Conservation (phyloP, 2,113 vertebrate genomes). For the Myodes glareolus region DNA sequence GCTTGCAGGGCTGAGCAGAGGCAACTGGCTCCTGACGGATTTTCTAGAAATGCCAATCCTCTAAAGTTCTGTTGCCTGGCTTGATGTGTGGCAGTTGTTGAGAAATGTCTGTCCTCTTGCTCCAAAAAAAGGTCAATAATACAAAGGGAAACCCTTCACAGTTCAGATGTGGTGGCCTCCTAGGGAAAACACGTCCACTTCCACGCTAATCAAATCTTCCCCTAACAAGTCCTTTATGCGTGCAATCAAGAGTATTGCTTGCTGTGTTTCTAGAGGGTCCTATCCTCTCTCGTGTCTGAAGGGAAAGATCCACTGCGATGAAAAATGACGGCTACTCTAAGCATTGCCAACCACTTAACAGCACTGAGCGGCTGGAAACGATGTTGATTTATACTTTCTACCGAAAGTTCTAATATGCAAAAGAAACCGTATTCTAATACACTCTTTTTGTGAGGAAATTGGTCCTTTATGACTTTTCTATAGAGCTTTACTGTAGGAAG, state of each 20-base stretch:
- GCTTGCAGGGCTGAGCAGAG: neutral
- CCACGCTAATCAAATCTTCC: conserved; percentile 45
- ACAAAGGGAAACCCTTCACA: conserved; percentile 51
- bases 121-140: conserved; percentile 62
- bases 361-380: conserved; percentile 57
- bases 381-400: conserved; percentile 82
- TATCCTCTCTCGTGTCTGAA: conserved; percentile 15
- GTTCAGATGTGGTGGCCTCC: conserved; percentile 56
- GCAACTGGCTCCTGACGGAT: conserved; percentile 24
- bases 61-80: neutral
- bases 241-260: conserved; percentile 14
- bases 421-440: conserved; percentile 80
- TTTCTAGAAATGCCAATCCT: conserved; percentile 41
- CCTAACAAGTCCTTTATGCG: conserved; percentile 30
- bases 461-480: conserved; percentile 78
- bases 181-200: neutral
- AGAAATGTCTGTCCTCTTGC: conserved; percentile 52
- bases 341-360: conserved; percentile 74
- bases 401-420: conserved; percentile 83
- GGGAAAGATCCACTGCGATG: conserved; percentile 27
- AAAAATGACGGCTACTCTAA: conserved; percentile 69
- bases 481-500: conserved; percentile 74
- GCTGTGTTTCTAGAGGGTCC: conserved; percentile 29
- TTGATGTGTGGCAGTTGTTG: conserved; percentile 40
- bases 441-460: conserved; percentile 77